phyloP scores from a whole-genome alignment of 1,140 invertebrate genomes.

The Aphidius gifuensis region DNA sequence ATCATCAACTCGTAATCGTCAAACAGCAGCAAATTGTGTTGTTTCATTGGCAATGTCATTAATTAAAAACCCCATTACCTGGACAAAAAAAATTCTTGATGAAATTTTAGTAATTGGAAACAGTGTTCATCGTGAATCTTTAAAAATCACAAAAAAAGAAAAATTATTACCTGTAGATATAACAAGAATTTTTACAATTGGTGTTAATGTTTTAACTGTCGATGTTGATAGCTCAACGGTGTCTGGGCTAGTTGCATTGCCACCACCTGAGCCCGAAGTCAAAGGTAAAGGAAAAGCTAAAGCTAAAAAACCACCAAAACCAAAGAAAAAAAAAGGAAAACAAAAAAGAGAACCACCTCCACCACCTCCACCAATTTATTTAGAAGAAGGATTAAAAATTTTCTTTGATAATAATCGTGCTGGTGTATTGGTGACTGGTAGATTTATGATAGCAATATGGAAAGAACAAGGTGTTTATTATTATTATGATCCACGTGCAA shows the following conservation, averaged over 20 bases:
- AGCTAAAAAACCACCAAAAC: conserved; percentile 18
- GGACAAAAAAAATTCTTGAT: conserved; percentile 47
- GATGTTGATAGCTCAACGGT: conserved; percentile 38
- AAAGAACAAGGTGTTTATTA: conserved; percentile 44
- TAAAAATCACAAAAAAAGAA: conserved; percentile 25
- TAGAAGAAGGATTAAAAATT: conserved; percentile 37
- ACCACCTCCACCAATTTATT: conserved; percentile 30
- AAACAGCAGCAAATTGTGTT: conserved; percentile 42
- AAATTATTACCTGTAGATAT: conserved; percentile 38
- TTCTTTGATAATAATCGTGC: conserved; percentile 45
- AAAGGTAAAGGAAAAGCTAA: conserved; percentile 30
- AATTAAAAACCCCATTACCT: conserved; percentile 43
- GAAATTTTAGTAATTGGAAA: conserved; percentile 41
- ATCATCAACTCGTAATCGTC: conserved; percentile 32
- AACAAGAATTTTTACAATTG: conserved; percentile 38
- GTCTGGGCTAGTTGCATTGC: conserved; percentile 32
- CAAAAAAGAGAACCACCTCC: conserved; percentile 26
- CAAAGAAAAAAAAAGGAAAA: conserved; percentile 25
- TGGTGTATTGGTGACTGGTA: conserved; percentile 37
- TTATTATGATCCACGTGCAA: conserved; percentile 39
- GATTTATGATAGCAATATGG: conserved; percentile 42
- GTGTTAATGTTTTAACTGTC: conserved; percentile 41
- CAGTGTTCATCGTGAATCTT: conserved; percentile 34
- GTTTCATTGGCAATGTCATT: conserved; percentile 42
- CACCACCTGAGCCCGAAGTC: conserved; percentile 31